Conservation (phyloP, 2,797 vertebrate species). For the Scolopax bukidnonensis region DNA sequence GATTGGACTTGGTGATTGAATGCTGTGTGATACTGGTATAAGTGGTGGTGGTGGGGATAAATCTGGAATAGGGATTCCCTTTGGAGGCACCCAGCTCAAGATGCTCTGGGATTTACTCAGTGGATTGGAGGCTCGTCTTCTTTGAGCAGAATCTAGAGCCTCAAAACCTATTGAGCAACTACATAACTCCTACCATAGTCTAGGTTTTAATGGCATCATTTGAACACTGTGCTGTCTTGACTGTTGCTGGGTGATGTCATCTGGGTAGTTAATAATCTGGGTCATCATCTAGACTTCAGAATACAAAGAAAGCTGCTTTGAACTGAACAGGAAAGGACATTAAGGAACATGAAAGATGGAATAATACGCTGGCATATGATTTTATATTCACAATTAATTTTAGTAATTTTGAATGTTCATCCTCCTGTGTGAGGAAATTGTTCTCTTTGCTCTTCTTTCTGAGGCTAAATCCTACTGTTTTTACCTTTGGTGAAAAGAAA, state of each 20-base stretch:
- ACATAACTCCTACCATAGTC: background rate
- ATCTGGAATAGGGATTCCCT: rapidly evolving
- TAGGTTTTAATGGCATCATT: rapidly evolving
- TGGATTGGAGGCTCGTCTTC: rapidly evolving
- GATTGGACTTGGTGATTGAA: rapidly evolving
- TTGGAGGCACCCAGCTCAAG: background rate
- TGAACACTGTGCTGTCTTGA: rapidly evolving
- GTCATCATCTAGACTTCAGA: background rate
- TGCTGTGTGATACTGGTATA: background rate
- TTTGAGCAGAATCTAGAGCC: background rate
- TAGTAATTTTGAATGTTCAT: background rate
- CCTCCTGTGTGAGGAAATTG: background rate
- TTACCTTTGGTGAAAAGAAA: background rate
- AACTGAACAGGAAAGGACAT: background rate
- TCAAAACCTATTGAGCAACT: rapidly evolving
- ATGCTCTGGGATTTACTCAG: background rate
- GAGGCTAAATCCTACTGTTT: background rate
- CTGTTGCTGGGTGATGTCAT: background rate
- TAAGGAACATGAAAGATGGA: background rate
- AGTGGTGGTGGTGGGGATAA: rapidly evolving
- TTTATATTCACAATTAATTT: background rate
- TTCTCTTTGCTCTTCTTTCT: background rate
- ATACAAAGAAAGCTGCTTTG: background rate
- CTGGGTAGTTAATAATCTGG: background rate
- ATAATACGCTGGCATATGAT: background rate